Base-by-base conservation (phyloP, 2,888 invertebrate genomes). In the Camptogramma bilineatum region DNA sequence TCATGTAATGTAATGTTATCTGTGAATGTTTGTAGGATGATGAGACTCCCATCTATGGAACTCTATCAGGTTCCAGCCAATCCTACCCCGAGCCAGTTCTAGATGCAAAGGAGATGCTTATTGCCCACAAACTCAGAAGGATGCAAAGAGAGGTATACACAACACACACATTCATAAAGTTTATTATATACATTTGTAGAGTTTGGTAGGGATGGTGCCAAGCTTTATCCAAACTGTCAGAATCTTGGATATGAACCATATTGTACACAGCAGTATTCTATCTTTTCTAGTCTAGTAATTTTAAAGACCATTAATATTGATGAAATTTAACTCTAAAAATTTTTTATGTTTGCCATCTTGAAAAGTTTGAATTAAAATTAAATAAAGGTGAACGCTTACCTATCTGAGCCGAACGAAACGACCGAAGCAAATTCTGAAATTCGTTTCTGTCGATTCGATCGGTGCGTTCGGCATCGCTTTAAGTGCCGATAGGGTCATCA, bases 51-150 rank as follows among this genome's bases (percentile, higher is more conserved):
- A 83, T 92, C 61, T 84, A 87, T 53, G 87, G 91, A 47, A 93
- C 93, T 44, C 74, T 93, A 28, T 87, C 89, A 59, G 83, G 84
- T 1, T 77, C 78, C 28, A 89, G 89, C 53, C 78, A 86, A 44
- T 82, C 88, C 16, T 84, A 87, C 56, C 84, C 88, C 34, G 87
- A 88, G 24, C 85, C 94, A 80, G 94, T 97, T 73, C 95, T 96
- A 60, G 94, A 94, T 61, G 95, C 96, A 73, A 95, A 94, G 70
- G 94, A 95, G 78, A 95, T 97, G 85, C 82, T 98, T 19, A 85
- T 94, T 34, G 94, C 95, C 51, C 97, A 97, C 80, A 96, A 96
- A 79, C 94, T 95, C 65, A 92, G 96, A 70, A 95, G 96, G 84
- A 87, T 95, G 46, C 95, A 95, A 64, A 94, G 95, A 68, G 68